A percentile compares a stretch with the other conserved stretches of the same genome.
These are phyloP conservation scores for Tenthredo amoena DNA, from an alignment of 2,888 invertebrate species.

Conservation along the genomic window DNA sequence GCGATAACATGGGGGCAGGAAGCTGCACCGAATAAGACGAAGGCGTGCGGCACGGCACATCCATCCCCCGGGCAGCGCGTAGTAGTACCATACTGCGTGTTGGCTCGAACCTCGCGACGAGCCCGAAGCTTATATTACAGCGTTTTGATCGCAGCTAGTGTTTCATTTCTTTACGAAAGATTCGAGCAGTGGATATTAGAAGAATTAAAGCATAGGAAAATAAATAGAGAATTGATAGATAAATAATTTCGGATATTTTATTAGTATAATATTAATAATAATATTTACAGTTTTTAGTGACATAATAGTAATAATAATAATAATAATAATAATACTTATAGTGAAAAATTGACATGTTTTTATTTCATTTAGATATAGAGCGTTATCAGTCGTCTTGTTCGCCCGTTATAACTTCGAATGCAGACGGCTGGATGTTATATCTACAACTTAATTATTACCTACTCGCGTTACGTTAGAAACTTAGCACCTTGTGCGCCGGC, in stretches of 20 bases:
- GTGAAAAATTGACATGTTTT: background rate
- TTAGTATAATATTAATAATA: background rate
- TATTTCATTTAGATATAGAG: background rate
- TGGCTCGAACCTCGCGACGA: background rate
- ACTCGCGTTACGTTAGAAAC: background rate
- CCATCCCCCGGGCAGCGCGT: slow-evolving; percentile 9
- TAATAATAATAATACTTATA: background rate
- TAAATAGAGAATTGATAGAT: background rate
- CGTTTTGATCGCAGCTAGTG: background rate
- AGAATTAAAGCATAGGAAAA: too few relatives aligned
- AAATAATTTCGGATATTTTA: background rate
- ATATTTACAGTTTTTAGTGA: background rate
- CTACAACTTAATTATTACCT: slow-evolving; percentile 5
- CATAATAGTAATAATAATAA: background rate
- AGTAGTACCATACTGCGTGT: slow-evolving; percentile 3
- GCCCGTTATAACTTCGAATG: background rate
- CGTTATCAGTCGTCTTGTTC: background rate
- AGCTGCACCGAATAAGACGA: slow-evolving; percentile 16
- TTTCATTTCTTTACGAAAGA: too few relatives aligned
- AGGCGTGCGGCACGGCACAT: slow-evolving; percentile 1
- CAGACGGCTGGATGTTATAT: background rate
- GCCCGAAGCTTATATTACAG: background rate
- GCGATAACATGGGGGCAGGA: slow-evolving; percentile 29
- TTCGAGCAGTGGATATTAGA: too few relatives aligned
- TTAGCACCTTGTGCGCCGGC: background rate